These are phyloP conservation scores for Oxyteleia sp. DNA, from an alignment of 2,888 invertebrate species.

Conservation along the genomic window DNA sequence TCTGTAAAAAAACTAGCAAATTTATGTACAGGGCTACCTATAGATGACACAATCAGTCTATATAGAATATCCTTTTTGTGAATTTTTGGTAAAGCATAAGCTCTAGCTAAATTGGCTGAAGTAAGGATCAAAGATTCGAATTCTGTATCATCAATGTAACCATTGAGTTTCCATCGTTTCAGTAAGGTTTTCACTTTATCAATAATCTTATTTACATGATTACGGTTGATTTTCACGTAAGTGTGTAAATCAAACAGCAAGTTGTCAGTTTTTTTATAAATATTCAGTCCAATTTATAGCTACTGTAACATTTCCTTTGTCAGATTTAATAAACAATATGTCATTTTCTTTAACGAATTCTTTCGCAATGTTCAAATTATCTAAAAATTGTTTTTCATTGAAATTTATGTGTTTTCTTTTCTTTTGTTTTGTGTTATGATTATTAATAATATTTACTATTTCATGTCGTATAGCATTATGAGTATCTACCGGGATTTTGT, in stretches of 20 bases:
- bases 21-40: background rate
- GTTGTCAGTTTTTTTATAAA: background rate
- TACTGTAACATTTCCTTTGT: conserved; percentile 29
- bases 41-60: conserved; percentile 7
- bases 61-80: conserved; percentile 12
- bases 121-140: background rate
- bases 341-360: conserved; percentile 12
- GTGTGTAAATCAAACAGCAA: too few species aligned
- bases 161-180: background rate
- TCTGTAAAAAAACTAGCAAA: background rate
- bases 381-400: background rate
- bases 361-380: background rate
- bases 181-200: background rate
- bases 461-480: background rate
- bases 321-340: conserved; percentile 13
- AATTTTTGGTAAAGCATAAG: conserved; percentile 12
- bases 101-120: conserved; percentile 2
- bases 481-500: background rate
- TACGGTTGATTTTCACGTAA: background rate
- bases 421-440: background rate
- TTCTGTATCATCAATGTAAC: background rate
- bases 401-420: conserved; percentile 1
- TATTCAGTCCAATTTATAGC: background rate
- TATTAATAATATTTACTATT: background rate
- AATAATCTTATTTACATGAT: background rate